Percentiles rank a stretch among this genome's conserved stretches.
Evolutionary conservation across 2,888 invertebrate species (phyloP).

Genomic region (Hypolimnas misippus): DNA sequence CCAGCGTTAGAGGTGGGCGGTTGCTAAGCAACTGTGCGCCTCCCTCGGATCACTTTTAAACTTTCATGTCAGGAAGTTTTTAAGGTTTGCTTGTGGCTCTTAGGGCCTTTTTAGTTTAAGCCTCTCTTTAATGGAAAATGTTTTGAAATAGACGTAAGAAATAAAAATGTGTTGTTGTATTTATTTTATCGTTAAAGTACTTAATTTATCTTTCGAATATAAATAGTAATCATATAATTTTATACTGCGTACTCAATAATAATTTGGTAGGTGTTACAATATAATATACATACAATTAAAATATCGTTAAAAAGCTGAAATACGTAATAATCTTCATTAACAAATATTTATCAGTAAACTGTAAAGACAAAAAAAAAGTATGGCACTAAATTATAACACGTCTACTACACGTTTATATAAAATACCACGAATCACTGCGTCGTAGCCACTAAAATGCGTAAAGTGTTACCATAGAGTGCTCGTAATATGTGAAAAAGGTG

Average conservation of each 20-base stretch:
- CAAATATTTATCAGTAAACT: too few species aligned
- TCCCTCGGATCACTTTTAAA: conserved; percentile 80
- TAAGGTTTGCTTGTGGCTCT: conserved; percentile 80
- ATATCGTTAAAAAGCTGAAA: too few species aligned
- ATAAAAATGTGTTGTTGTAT: not conserved
- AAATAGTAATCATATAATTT: too few species aligned
- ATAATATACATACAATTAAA: too few species aligned
- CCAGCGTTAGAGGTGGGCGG: conserved; percentile 61
- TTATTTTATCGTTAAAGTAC: conserved; percentile 7
- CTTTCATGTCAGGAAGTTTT: conserved; percentile 83
- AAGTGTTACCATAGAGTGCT: conserved; percentile 45
- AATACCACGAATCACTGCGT: conserved; percentile 23
- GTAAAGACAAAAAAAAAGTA: not conserved
- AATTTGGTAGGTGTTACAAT: too few species aligned
- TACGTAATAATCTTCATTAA: too few species aligned
- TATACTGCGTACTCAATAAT: too few species aligned
- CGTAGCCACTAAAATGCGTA: conserved; percentile 26
- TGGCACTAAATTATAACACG: not conserved
- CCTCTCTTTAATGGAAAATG: conserved; percentile 63
- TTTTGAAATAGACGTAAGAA: conserved; percentile 43
- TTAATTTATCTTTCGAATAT: not conserved
- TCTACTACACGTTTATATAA: not conserved
- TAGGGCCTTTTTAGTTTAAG: conserved; percentile 76
- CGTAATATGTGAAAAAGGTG: conserved; percentile 44
- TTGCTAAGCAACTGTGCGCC: conserved; percentile 71